Percentiles rank a stretch among this genome's conserved stretches.
These are phyloP conservation scores for Pseudorectes ferrugineus DNA, from an alignment of 2,113 vertebrate genomes.

Conservation along the genomic window DNA sequence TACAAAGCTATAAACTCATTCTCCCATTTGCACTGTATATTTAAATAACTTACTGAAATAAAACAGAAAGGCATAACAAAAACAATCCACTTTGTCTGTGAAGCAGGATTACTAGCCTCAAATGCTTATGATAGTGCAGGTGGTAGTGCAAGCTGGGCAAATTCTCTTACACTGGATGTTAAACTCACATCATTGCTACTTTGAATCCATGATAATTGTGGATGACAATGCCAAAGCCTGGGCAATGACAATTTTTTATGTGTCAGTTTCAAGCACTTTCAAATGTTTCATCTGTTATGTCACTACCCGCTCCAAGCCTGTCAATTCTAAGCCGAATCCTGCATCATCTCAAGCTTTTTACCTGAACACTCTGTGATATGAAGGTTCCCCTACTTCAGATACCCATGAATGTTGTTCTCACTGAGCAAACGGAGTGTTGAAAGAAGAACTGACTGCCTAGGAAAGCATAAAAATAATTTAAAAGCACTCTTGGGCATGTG, in stretches of 20 bases:
- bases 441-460: background rate
- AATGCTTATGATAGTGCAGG: background rate
- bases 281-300: background rate
- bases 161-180: background rate
- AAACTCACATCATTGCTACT: background rate
- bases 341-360: background rate
- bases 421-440: background rate
- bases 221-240: background rate
- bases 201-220: background rate
- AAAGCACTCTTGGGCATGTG: background rate
- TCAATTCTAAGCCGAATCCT: background rate
- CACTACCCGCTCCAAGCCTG: background rate
- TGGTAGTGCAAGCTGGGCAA: background rate
- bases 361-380: background rate
- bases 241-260: background rate
- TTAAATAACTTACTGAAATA: slow-evolving; percentile 8
- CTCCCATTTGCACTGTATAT: background rate
- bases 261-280: background rate
- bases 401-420: background rate
- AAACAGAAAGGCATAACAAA: background rate
- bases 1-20: background rate
- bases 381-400: background rate
- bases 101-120: background rate
- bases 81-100: background rate
- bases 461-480: background rate